Evolutionary conservation across 2,797 vertebrate genomes (phyloP), one percentile per base, ranked within the genome.

Genomic region (Eidolon dupreanum): DNA sequence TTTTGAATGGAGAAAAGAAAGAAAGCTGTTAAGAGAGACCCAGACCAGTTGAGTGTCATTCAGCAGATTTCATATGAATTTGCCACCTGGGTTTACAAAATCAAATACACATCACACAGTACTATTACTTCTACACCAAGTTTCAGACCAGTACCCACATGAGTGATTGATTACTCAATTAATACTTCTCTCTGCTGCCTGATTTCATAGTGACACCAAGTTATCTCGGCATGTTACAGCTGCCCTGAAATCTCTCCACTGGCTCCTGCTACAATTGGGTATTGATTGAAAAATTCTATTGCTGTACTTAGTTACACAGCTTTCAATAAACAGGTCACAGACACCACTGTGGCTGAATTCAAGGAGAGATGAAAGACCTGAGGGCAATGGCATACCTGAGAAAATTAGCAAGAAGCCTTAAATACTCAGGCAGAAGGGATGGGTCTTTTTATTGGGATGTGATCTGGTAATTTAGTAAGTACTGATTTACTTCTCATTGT

Each of bases 211-310:
- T 71, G 96, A 96, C 83, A 97, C 83, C 88, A 74, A 92, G 92
- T 97, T 97, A 96, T 96, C 95, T 96, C 95, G 92, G 91, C 71
- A 57, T 73, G 94, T 84, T 94, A 88, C 9, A 9, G 61, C 96
- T 91, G 75, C 63, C 74, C 83, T 96, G 79, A 94, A 96, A 94
- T 96, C 92, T 95, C 86, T 97, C 70, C 33, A 95, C 90, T 9
- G 55, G 24, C 95, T 97, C 31, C 71, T 82, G 94, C 86, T 95
- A 96, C 97, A 97, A 97, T 93, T 97, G 97, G 41, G 83, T 98
- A 97, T 97, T 97, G 97, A 98, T 97, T 97, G 90, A 90, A 97
- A 96, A 96, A 97, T 97, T 97, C 97, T 96, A 97, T 97, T 97
- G 95, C 97, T 97, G 79, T 95, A 75, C 95, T 97, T 97, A 97